A percentile compares a stretch with the other conserved stretches of the same genome.
Conservation (phyloP, 2,797 vertebrate genomes). For the Uromys caudimaculatus region DNA sequence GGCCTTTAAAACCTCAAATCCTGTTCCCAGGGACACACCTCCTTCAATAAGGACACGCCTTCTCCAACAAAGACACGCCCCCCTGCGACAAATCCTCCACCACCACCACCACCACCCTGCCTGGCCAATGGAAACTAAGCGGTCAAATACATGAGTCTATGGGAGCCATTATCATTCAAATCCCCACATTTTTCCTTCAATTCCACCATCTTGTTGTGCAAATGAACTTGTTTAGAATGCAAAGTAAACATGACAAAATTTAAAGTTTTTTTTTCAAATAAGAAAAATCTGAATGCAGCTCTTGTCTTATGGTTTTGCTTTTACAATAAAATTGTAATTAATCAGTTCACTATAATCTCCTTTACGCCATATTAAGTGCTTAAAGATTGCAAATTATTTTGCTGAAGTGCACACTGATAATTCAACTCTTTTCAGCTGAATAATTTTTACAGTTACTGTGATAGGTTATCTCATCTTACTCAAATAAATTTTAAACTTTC, state of each 20-base stretch:
- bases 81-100: neutral
- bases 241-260: neutral
- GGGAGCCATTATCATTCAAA: neutral
- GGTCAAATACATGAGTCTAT: neutral
- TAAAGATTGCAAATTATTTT: conserved; percentile 37
- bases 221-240: neutral
- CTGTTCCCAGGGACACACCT: neutral
- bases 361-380: conserved; percentile 35
- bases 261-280: neutral
- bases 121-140: neutral
- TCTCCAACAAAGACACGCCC: neutral
- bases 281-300: neutral
- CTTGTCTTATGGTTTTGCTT: neutral
- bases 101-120: neutral
- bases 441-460: conserved; percentile 5
- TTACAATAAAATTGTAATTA: neutral
- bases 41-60: neutral
- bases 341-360: neutral
- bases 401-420: neutral
- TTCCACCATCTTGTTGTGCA: neutral
- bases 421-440: conserved; percentile 19
- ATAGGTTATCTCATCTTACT: neutral
- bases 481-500: conserved; percentile 50
- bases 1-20: neutral
- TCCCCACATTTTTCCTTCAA: neutral